Percentiles rank a stretch among this genome's conserved stretches.
Conservation (phyloP, 2,888 invertebrate species). For the Allolobophora icterica region DNA sequence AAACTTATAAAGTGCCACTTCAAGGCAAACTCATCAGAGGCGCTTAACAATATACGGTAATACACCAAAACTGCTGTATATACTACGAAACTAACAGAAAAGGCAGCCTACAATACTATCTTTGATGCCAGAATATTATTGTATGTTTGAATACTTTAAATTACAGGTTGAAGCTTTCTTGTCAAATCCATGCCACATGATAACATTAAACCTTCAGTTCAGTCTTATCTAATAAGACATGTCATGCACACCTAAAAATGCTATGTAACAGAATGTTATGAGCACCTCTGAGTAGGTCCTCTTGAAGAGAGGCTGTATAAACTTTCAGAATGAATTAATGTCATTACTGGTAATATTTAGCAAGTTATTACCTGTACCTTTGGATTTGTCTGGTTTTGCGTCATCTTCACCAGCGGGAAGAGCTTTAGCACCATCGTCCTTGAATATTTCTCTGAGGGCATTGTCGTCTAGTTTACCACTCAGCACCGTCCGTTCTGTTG, state of each 20-base stretch:
- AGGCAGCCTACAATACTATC: no score
- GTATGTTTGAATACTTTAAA: neutral
- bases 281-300: no score
- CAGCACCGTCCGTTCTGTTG: slow-evolving; percentile 47
- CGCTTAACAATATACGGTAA: no score
- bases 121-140: no score
- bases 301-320: no score
- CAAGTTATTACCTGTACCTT: neutral
- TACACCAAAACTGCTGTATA: neutral
- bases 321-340: no score
- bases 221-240: neutral
- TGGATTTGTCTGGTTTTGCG: neutral
- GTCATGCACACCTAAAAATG: neutral
- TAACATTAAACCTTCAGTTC: neutral
- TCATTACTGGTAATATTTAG: neutral
- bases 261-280: neutral
- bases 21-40: no score
- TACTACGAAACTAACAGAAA: neutral
- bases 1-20: no score
- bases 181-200: neutral
- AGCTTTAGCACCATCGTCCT: neutral
- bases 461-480: slow-evolving; percentile 40
- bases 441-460: slow-evolving; percentile 32
- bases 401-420: slow-evolving; percentile 1
- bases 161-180: neutral